Percentiles rank a stretch among this genome's conserved stretches.
Conservation (phyloP, 92 coral and sea anemone genomes). For the Heliopora coerulea region DNA sequence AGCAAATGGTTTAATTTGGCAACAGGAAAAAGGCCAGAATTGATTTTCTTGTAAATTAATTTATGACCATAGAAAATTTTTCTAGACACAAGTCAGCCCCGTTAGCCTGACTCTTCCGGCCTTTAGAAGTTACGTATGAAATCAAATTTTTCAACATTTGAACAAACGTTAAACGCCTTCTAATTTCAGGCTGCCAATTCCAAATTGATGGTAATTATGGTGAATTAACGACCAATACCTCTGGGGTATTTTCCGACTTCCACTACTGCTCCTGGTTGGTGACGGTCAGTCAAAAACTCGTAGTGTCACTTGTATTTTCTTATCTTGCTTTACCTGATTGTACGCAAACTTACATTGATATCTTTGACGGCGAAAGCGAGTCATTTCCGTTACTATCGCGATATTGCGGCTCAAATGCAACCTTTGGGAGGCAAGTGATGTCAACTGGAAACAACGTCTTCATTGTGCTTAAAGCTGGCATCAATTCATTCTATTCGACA, state of each 20-base stretch:
- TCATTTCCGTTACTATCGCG: not conserved
- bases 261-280: conserved; percentile 51
- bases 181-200: too few species aligned
- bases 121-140: too few species aligned
- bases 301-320: not conserved
- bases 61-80: too few species aligned
- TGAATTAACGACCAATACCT: too few species aligned
- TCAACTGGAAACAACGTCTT: not conserved
- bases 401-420: conserved; percentile 24
- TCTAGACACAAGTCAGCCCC: too few species aligned
- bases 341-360: conserved; percentile 15
- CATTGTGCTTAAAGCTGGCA: conserved; percentile 27
- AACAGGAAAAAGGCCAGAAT: too few species aligned
- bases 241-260: conserved; percentile 47
- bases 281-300: not conserved
- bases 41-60: too few species aligned
- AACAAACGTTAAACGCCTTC: too few species aligned
- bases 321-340: conserved; percentile 1
- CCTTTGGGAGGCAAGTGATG: conserved; percentile 1
- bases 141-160: too few species aligned
- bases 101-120: too few species aligned
- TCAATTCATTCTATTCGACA: not conserved
- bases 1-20: too few species aligned
- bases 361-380: conserved; percentile 7
- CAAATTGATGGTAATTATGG: too few species aligned